Evolutionary conservation across 2,113 vertebrate species (phyloP), one percentile per base, ranked within the genome.

Genomic region (Nicator chloris): DNA sequence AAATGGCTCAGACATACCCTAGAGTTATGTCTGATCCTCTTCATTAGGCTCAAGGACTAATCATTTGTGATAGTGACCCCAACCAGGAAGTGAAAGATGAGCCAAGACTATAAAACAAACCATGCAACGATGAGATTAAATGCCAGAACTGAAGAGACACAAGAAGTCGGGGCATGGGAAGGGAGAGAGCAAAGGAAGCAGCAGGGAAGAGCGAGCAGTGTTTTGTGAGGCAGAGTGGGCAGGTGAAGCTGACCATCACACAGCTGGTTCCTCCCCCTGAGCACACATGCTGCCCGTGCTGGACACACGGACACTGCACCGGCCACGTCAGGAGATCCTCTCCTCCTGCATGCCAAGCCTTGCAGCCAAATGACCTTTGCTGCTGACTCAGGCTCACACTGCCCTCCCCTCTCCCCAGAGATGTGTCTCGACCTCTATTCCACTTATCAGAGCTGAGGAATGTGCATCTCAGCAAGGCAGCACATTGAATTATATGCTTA

Each of bases 21-120:
- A 33, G 71, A 92, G 93, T 96, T 78, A 93, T 4, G 56, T 90
- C 94, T 93, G 90, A 86, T 84, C 40, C 65, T 26, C 56, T 82
- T 93, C 90, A 35, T 88, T 94, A 94, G 88, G 40, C 64, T 95
- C 76, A 68, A 86, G 75, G 56, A 86, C 47, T 96, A 94, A 93
- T 92, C 68, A 60, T 2, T 75, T 30, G 40, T 64, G 72, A 88
- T 95, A 96, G 90, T 33, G 72, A 93, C 88, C 92, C 82, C 44
- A 59, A 92, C 90, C 0, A 1, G 47, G 53, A 95, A 79, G 37
- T 10, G 33, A 56, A 84, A 86, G 39, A 85, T 0, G 23, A 92
- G 76, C 79, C 93, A 88, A 85, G 60, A 56, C 47, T 31, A 33
- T 70, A 80, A 90, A 91, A 59, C 65, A 86, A 92, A 83, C 40